Conservation (phyloP, 2,888 invertebrate genomes). For the Troides helena region DNA sequence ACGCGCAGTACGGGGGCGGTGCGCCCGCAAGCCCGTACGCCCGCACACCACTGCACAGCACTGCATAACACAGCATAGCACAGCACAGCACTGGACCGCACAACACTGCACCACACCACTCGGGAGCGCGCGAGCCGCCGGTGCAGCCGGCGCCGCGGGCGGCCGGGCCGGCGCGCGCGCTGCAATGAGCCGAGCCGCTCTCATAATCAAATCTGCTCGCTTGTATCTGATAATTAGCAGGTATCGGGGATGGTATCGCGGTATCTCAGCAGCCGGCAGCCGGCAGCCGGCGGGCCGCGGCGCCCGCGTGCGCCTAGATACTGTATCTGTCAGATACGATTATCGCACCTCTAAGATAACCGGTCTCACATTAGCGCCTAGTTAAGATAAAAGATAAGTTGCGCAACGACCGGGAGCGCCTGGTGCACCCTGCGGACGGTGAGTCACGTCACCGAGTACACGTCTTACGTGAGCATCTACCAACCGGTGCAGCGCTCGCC, state of each 20-base stretch:
- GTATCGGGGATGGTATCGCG: constrained; percentile 71
- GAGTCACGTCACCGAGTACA: no score
- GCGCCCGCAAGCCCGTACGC: background rate
- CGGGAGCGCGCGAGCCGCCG: constrained; percentile 15
- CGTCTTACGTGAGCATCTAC: no score
- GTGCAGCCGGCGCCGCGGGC: constrained; percentile 15
- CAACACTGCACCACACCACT: constrained; percentile 24
- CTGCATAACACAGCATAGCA: constrained; percentile 1
- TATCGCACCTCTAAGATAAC: constrained; percentile 74
- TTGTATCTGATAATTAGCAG: constrained; percentile 74
- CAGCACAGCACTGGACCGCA: constrained; percentile 31
- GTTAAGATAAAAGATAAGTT: constrained; percentile 78
- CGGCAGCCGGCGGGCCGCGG: constrained; percentile 15
- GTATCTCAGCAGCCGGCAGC: constrained; percentile 47
- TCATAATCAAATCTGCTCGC: constrained; percentile 70
- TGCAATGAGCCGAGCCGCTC: constrained; percentile 53
- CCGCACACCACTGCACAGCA: background rate
- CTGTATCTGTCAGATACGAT: constrained; percentile 71
- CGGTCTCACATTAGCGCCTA: constrained; percentile 71
- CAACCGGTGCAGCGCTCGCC: no score
- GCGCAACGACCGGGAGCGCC: background rate
- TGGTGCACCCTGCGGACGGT: background rate
- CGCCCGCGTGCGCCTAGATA: constrained; percentile 46
- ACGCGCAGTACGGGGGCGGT: constrained; percentile 33
- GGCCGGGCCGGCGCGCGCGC: constrained; percentile 31